Base-by-base conservation (phyloP, 1,140 invertebrate genomes). In the Drosophila burlai region DNA sequence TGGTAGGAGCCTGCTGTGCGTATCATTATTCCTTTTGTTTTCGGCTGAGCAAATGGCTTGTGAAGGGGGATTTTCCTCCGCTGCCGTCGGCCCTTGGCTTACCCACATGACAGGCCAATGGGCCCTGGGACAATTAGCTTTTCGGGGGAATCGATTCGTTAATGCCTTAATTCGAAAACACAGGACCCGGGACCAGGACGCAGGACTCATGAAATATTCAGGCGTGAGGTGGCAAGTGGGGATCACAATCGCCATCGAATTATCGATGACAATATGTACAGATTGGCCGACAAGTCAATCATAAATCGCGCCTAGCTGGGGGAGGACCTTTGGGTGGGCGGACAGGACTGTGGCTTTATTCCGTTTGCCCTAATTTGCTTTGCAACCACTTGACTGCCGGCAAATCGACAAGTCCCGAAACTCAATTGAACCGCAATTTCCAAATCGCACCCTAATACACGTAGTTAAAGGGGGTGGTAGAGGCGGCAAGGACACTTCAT, bases 361-460 rank as follows among this genome's bases (percentile, higher is more conserved):
- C 67, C 66, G 74, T 80, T 60, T 89, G 85, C 76, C 85, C 85
- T 82, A 90, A 90, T 90, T 90, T 85, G 79, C 64, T 68, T 61
- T 69, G 69, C 68, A 90, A 84, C 74, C 84, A 75, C 81, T 89
- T 84, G 74, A 90, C 47, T 68, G 66, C 57, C 81, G 73, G 57
- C 81, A 78, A 57, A 69, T 69, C 50, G 81, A 59, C 64, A 67
- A 66, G 63, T 63, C 66, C 72, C 68, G 66, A 76, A 68, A 71
- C 69, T 66, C 79, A 82, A 90, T 90, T 85, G 67, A 82, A 85
- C 55, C 81, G 68, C 72, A 90, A 82, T 90, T 90, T 76, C 81
- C 86, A 82, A 74, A 80, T 73, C 75, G 76, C 81, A 73, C 69
- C 55, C 75, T 81, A 85, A 90, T 85, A 90, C 65, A 74, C 79